phyloP scores from a whole-genome alignment of 2,888 invertebrate species.

The Torymus tubicola region DNA sequence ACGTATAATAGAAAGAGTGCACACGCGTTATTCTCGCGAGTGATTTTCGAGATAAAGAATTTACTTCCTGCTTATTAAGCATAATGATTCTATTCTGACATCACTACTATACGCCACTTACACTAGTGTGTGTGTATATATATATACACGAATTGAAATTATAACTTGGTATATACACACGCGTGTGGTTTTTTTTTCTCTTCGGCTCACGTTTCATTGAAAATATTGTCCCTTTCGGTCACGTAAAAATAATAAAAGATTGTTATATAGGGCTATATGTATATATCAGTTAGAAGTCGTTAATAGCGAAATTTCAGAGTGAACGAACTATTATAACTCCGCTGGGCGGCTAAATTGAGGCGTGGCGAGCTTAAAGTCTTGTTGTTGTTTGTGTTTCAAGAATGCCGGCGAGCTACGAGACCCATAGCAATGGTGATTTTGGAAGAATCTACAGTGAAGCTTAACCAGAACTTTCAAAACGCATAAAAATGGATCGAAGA shows the following conservation, averaged over 20 bases:
- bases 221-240: too few relatives aligned
- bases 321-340: too few relatives aligned
- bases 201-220: too few relatives aligned
- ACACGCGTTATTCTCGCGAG: neutral
- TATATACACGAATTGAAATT: constrained; percentile 36
- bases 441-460: neutral
- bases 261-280: too few relatives aligned
- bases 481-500: constrained; percentile 4
- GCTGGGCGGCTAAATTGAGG: neutral
- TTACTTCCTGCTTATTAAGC: constrained; percentile 48
- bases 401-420: neutral
- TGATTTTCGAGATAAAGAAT: constrained; percentile 14
- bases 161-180: constrained; percentile 13
- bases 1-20: too few relatives aligned
- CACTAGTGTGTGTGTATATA: too few relatives aligned
- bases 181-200: neutral
- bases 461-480: constrained; percentile 3
- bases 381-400: constrained; percentile 7
- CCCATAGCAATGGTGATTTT: constrained; percentile 14
- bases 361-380: neutral
- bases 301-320: too few relatives aligned
- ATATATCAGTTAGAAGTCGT: too few relatives aligned
- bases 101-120: constrained; percentile 22
- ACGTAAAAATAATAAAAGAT: too few relatives aligned
- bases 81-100: constrained; percentile 40